These are phyloP conservation scores for Silurus aristotelis DNA, from an alignment of 2,797 vertebrate genomes.

Conservation along the genomic window DNA sequence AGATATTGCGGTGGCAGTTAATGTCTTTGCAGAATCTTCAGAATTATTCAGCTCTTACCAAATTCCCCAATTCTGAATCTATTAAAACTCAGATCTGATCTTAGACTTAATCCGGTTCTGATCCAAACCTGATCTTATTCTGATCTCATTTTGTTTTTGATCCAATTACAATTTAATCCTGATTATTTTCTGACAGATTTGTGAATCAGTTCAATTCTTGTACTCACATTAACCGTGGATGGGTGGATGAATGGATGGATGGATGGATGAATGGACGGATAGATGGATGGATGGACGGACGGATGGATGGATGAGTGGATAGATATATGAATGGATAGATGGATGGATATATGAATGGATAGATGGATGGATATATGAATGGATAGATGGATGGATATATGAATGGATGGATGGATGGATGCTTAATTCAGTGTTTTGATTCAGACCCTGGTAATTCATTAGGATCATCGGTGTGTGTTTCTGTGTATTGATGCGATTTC, in stretches of 20 bases:
- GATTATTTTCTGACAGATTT: too few relatives aligned
- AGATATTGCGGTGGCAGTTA: constrained; percentile 5
- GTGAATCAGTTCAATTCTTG: too few relatives aligned
- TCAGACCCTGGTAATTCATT: neutral
- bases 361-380: neutral
- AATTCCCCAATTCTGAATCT: neutral
- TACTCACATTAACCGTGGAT: too few relatives aligned
- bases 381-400: neutral
- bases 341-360: neutral
- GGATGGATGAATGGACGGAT: too few relatives aligned
- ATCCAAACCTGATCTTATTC: too few relatives aligned
- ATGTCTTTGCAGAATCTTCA: constrained; percentile 5
- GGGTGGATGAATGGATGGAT: too few relatives aligned
- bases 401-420: neutral
- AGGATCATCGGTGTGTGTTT: neutral
- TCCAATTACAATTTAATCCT: too few relatives aligned
- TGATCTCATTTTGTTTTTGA: too few relatives aligned
- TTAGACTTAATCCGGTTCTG: neutral
- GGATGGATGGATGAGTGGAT: neutral
- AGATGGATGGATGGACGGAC: too few relatives aligned
- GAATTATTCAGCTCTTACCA: neutral
- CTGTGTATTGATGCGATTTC: neutral
- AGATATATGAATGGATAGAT: neutral
- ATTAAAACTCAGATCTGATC: neutral
- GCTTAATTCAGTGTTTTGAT: neutral